Conservation (phyloP, 2,888 invertebrate genomes). For the Drepana falcataria region DNA sequence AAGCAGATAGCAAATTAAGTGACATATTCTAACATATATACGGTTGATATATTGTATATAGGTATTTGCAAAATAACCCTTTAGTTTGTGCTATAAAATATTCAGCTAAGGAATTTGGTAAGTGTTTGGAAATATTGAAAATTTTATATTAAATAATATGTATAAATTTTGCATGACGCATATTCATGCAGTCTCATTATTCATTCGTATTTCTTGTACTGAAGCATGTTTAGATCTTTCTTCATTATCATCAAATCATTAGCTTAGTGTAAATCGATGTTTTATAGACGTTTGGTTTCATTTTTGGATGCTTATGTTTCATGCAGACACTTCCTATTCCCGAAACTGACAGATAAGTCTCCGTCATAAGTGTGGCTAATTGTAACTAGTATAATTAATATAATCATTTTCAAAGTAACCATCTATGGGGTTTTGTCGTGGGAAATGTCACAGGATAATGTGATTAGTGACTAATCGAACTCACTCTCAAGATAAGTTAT, state of each 20-base stretch:
- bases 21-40: too few species aligned
- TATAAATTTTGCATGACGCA: constrained; percentile 45
- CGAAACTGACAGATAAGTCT: too few species aligned
- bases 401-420: too few species aligned
- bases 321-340: too few species aligned
- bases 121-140: constrained; percentile 21
- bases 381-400: too few species aligned
- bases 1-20: too few species aligned
- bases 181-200: constrained; percentile 33
- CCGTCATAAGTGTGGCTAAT: too few species aligned
- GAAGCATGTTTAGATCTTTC: neutral
- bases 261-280: neutral
- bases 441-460: too few species aligned
- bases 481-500: too few species aligned
- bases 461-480: too few species aligned
- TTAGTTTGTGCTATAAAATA: constrained; percentile 7
- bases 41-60: too few species aligned
- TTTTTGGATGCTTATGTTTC: neutral
- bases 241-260: neutral
- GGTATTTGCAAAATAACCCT: neutral
- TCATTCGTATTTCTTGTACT: constrained; percentile 18
- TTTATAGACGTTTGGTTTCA: neutral
- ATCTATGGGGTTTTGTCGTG: too few species aligned
- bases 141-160: neutral
- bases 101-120: constrained; percentile 33